Percentiles rank a stretch among this genome's conserved stretches.
Evolutionary conservation across 2,888 invertebrate genomes (phyloP).

Genomic region (Scaeva pyrastri): DNA sequence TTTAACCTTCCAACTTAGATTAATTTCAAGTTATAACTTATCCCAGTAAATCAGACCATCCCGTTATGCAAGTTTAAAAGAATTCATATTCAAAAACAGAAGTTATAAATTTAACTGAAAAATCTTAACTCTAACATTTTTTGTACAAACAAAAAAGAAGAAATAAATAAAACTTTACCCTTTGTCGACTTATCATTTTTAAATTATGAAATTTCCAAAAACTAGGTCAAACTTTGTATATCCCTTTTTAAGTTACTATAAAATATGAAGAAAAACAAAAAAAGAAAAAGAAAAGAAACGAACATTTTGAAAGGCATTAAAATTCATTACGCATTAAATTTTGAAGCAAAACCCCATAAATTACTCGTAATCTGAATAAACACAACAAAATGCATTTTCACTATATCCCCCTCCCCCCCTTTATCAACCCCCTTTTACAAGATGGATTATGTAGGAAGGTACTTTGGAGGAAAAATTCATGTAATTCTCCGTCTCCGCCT

Average conservation of each 20-base stretch:
- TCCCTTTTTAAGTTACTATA: not conserved
- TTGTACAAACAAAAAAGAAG: too few species aligned
- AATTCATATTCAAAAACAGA: too few species aligned
- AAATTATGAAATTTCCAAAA: not conserved
- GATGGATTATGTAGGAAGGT: not conserved
- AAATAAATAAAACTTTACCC: too few species aligned
- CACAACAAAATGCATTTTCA: slow-evolving; percentile 31
- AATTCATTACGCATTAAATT: slow-evolving; percentile 44
- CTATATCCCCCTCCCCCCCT: not conserved
- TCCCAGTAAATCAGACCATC: too few species aligned
- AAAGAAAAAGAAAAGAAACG: not conserved
- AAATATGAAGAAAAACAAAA: not conserved
- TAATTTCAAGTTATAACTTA: too few species aligned
- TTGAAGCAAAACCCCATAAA: slow-evolving; percentile 29
- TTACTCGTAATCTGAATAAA: slow-evolving; percentile 22
- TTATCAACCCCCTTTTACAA: not conserved
- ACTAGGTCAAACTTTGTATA: not conserved
- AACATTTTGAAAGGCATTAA: slow-evolving; percentile 27
- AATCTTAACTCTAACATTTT: too few species aligned
- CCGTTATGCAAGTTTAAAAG: too few species aligned
- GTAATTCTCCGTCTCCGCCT: not conserved
- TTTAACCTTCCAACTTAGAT: too few species aligned
- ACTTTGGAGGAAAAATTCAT: not conserved
- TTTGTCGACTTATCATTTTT: too few species aligned
- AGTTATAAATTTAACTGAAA: too few species aligned